A percentile compares a stretch with the other conserved stretches of the same genome.
Evolutionary conservation across 2,113 vertebrate species (phyloP).

Genomic region (Passer domesticus): DNA sequence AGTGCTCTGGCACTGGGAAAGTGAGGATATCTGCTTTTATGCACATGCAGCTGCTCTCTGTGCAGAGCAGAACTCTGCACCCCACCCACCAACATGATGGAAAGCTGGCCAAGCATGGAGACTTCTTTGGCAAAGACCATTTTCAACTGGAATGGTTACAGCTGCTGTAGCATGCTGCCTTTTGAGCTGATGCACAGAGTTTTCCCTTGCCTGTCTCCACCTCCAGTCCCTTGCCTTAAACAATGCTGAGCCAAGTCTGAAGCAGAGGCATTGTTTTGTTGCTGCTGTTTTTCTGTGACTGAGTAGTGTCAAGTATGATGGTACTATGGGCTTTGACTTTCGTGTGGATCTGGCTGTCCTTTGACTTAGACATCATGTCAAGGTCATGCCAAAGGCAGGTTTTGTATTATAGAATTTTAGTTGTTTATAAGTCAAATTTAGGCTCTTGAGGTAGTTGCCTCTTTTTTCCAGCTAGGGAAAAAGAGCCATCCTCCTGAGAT

Average conservation of each 20-base stretch:
- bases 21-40: neutral
- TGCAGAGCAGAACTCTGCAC: neutral
- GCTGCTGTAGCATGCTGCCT: neutral
- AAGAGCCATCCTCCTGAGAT: neutral
- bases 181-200: neutral
- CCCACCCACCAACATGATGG: accelerated
- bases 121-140: neutral
- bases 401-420: neutral
- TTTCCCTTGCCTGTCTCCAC: neutral
- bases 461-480: neutral
- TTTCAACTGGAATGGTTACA: neutral
- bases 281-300: neutral
- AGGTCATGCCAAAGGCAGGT: neutral
- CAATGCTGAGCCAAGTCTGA: neutral
- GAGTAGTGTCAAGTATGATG: neutral
- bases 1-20: neutral
- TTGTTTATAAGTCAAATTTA: neutral
- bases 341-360: neutral
- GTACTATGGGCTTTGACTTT: neutral
- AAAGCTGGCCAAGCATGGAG: neutral
- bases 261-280: neutral
- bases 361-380: neutral
- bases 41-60: neutral
- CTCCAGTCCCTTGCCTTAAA: neutral
- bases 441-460: neutral